Evolutionary conservation across 2,797 vertebrate species (phyloP), one percentile per base, ranked within the genome.

Genomic region (Alouatta caraya): DNA sequence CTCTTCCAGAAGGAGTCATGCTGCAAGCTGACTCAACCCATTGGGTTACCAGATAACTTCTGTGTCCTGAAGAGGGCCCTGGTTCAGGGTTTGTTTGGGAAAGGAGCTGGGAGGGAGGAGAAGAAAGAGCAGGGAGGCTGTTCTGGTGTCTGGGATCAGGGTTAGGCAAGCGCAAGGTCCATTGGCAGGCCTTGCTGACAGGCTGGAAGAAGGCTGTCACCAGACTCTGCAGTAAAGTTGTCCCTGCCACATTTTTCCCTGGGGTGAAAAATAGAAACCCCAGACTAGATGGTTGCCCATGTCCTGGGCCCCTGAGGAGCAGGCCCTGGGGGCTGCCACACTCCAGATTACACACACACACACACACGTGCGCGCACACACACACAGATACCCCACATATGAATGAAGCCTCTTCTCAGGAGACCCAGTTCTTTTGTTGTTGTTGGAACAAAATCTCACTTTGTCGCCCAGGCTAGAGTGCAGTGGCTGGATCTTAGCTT

Each of bases 301-400:
- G 4, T 61, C 28, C 37, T 55, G 39, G 22, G 55, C 64, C 42
- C 24, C 55, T 64, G 73, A 0, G 0, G 9, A 21, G 46, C 4
- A 24, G 76, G 15, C 59, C 37, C 15, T 44, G 22, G 37, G 37
- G 55, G 15, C 67, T 72, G n/a, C 4, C 4, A 24, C 0, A 0
- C 19, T 17, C 14, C 14, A 19, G 11, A 0, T 70, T 67, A 14
- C 26, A 1, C 15, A 5, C 10, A 37, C 30, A 1, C 15, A 5
- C 7, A 44, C 28, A n/a, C 48, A 52, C 30, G 3, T 33, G 6
- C 10, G n/a, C 9, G 9, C 78, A 0, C 5, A 1, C 19, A 11
- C 14, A 8, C 11, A 1, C 2, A 22, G 2, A 11, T 8, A 7
- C 14, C 21, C 13, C 33, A 8, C 15, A 1, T 3, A 21, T 44